A percentile compares a stretch with the other conserved stretches of the same genome.
Evolutionary conservation across 2,797 vertebrate species (phyloP).

Genomic region (Furcifer pardalis): DNA sequence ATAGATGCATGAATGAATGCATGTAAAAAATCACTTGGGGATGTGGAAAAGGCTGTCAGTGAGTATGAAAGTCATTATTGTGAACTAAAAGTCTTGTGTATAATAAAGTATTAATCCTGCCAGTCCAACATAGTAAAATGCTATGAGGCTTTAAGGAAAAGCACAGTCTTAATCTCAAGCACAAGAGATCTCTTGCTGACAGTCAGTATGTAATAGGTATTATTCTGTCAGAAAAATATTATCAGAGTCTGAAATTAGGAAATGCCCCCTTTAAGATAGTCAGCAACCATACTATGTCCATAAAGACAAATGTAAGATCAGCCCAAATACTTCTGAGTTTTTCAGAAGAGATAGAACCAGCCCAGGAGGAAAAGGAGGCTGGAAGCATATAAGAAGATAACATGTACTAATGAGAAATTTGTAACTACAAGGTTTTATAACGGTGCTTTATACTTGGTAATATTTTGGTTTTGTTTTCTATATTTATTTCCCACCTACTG

Average conservation of each 20-base stretch:
- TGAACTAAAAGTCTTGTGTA: background rate
- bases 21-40: background rate
- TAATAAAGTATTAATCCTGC: slow-evolving; percentile 19
- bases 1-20: background rate
- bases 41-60: background rate
- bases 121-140: slow-evolving; percentile 15
- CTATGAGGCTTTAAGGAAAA: slow-evolving; percentile 11
- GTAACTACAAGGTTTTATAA: background rate
- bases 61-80: background rate
- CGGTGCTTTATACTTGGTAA: too few species aligned
- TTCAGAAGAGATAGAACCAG: background rate
- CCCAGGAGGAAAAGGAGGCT: background rate
- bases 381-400: background rate
- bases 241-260: slow-evolving; percentile 10
- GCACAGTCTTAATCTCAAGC: background rate
- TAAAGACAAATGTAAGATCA: background rate
- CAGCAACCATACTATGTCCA: background rate
- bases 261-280: background rate
- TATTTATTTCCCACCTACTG: background rate
- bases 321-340: background rate
- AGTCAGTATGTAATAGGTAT: background rate
- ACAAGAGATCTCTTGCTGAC: background rate
- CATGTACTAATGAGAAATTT: background rate
- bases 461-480: background rate
- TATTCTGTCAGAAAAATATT: slow-evolving; percentile 3